Percentiles rank a stretch among this genome's conserved stretches.
Conservation (phyloP, 30 jellyfish, hydroid and myxozoan genomes). For the Clytia hemisphaerica region DNA sequence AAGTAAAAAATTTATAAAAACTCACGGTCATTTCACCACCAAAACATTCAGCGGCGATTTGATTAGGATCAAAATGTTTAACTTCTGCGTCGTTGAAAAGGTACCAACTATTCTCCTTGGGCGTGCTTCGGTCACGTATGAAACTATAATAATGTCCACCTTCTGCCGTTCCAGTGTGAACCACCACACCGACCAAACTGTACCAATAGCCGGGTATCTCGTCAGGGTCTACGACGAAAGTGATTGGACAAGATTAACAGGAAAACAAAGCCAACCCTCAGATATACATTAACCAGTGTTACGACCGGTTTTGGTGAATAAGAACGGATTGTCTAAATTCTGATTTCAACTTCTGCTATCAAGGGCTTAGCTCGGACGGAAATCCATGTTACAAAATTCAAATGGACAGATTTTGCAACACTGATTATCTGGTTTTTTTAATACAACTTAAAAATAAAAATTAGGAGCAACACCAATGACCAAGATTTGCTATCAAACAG, state of each 20-base stretch:
- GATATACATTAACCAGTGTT: too few species aligned
- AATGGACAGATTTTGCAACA: too few species aligned
- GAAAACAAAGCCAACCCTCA: too few species aligned
- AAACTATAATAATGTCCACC: constrained; percentile 96
- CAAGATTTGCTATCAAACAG: too few species aligned
- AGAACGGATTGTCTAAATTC: too few species aligned
- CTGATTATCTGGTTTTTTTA: too few species aligned
- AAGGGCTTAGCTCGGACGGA: too few species aligned
- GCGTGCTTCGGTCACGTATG: constrained; percentile 77
- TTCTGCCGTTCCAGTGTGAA: constrained; percentile 98
- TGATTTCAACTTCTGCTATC: too few species aligned
- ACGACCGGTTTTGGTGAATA: too few species aligned
- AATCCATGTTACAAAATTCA: too few species aligned
- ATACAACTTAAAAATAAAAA: too few species aligned
- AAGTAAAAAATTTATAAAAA: neutral
- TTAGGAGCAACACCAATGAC: too few species aligned
- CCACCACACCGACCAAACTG: constrained; percentile 91
- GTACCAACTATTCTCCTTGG: constrained; percentile 72
- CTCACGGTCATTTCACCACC: constrained; percentile 97
- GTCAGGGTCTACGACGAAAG: constrained; percentile 64
- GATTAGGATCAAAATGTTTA: constrained; percentile 86
- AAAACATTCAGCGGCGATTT: constrained; percentile 96
- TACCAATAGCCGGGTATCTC: constrained; percentile 84
- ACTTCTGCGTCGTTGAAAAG: constrained; percentile 93
- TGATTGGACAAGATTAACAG: neutral